Percentiles rank a stretch among this genome's conserved stretches.
Conservation (phyloP, 1,140 invertebrate species). For the Anagrus nilaparvatae region DNA sequence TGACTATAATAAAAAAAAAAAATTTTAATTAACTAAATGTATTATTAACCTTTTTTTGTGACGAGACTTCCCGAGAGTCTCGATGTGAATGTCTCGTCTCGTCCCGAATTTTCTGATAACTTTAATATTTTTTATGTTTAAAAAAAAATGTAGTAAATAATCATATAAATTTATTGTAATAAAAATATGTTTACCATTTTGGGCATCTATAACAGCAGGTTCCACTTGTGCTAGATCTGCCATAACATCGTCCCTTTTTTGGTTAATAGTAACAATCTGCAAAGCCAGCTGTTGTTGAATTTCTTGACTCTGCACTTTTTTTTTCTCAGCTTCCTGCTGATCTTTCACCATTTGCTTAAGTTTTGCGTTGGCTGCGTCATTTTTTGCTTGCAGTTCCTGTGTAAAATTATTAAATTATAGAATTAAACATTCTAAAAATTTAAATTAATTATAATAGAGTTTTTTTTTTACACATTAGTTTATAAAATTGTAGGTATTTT, state of each 20-base stretch:
- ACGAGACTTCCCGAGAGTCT: slow-evolving; percentile 10
- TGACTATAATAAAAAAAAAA: no score
- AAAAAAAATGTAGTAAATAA: neutral
- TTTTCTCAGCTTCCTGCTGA: slow-evolving; percentile 98
- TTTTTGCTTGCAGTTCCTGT: slow-evolving; percentile 94
- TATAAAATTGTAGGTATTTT: neutral
- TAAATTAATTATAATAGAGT: no score
- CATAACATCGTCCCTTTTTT: slow-evolving; percentile 88
- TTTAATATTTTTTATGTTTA: no score
- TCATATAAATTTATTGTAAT: neutral
- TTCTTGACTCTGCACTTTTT: slow-evolving; percentile 96
- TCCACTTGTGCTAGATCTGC: slow-evolving; percentile 92
- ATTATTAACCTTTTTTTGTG: no score
- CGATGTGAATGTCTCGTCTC: no score
- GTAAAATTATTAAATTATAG: slow-evolving; percentile 1
- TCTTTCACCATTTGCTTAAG: slow-evolving; percentile 98
- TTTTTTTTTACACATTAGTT: no score
- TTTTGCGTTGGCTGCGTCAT: slow-evolving; percentile 97
- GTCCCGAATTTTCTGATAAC: no score
- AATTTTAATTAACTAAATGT: no score
- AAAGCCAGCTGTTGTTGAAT: slow-evolving; percentile 85
- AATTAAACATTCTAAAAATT: no score
- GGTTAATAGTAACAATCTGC: slow-evolving; percentile 85
- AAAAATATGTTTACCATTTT: slow-evolving; percentile 62
- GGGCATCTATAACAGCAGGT: slow-evolving; percentile 96